A percentile compares a stretch with the other conserved stretches of the same genome.
These are phyloP conservation scores for Euproctis similis DNA, from an alignment of 2,888 invertebrate species.

Conservation along the genomic window DNA sequence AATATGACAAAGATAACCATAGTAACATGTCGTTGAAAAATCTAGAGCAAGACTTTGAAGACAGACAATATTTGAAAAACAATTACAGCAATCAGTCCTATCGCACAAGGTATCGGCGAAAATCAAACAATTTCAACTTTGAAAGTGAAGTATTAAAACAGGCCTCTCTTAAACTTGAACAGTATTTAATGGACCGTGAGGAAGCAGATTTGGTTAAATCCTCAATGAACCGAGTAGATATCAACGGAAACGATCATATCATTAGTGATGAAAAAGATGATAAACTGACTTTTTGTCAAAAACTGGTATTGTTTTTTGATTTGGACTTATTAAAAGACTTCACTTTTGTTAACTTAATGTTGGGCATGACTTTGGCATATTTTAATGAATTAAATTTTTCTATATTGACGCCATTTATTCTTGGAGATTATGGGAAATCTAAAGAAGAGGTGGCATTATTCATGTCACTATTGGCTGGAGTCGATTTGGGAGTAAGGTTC, in stretches of 20 bases:
- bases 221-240: constrained; percentile 36
- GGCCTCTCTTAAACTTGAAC: constrained; percentile 70
- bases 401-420: constrained; percentile 82
- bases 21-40: constrained; percentile 56
- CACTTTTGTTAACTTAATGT: constrained; percentile 81
- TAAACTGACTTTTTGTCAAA: constrained; percentile 64
- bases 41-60: constrained; percentile 52
- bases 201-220: constrained; percentile 46
- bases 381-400: constrained; percentile 85
- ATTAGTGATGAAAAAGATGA: constrained; percentile 33
- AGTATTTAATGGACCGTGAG: constrained; percentile 63
- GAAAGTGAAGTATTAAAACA: constrained; percentile 77
- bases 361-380: constrained; percentile 82
- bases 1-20: constrained; percentile 57
- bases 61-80: constrained; percentile 60
- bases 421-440: constrained; percentile 79
- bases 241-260: constrained; percentile 30
- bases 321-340: constrained; percentile 81
- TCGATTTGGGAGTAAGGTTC: constrained; percentile 80
- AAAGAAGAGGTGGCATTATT: constrained; percentile 78
- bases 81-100: constrained; percentile 64
- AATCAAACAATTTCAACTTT: constrained; percentile 75
- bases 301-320: constrained; percentile 80
- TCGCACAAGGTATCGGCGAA: constrained; percentile 46
- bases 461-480: constrained; percentile 81